Evolutionary conservation across 2,888 invertebrate genomes (phyloP), one percentile per base, ranked within the genome.

Genomic region (Chloroclysta siterata): DNA sequence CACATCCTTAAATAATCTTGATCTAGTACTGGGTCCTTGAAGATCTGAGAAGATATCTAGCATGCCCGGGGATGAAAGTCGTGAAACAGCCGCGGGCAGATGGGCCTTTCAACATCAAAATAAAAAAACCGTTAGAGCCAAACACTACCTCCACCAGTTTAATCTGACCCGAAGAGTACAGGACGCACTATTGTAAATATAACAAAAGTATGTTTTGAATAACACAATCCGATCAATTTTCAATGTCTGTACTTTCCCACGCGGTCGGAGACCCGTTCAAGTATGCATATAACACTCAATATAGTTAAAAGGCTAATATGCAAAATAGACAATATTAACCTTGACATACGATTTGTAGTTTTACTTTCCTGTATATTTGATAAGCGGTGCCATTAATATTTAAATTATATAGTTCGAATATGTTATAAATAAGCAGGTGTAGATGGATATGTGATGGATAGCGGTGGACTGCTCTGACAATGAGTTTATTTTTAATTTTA

Each of bases 301-400:
- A 75, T 70, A 70, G 77, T 79, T 82, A 81, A 83, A 85, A 87
- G 83, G 87, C 84, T 87, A 85, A 83, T 85, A 88, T 87, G 86
- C 81, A 82, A 87, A 87, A 81, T 79, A 79, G 76, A 76, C 77
- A 81, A 83, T 80, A 81, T 51, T 80, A 81, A 81, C 89, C 89
- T 89, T 90, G 89, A 89, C 85, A 83, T 78, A 83, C 81, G 70
- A 70, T 63, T 60, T 59, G 54, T 70, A 53, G 54, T 53, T n/a
- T 67, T 66, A 69, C 72, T 72, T 72, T 72, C 66, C 72, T 69
- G 63, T 63, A 59, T 56, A 56, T 63, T 59, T 50, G 46, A 52
- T 60, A 59, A 58, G 64, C 57, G 29, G 29, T 41, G 42, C 47
- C 60, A 61, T 60, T 66, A 62, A 63, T 55, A 36, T 52, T 44